A percentile compares a stretch with the other conserved stretches of the same genome.
These are phyloP conservation scores for Blastomussa wellsi DNA, from an alignment of 92 coral and sea anemone species.

Conservation along the genomic window DNA sequence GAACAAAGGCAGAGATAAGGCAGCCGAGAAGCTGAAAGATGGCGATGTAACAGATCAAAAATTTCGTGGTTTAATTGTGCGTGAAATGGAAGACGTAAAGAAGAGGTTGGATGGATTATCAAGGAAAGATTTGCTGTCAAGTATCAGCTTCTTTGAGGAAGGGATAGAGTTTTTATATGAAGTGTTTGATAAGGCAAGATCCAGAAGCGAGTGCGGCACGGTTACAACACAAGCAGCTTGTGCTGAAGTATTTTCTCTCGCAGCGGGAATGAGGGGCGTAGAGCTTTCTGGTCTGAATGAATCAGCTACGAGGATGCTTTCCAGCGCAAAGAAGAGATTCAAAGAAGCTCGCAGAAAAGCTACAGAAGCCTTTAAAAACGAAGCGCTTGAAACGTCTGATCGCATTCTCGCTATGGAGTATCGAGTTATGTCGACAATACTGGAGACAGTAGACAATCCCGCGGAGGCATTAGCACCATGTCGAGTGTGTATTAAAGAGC, in stretches of 20 bases:
- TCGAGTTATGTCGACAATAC: slow-evolving; percentile 11
- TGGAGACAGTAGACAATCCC: slow-evolving; percentile 12
- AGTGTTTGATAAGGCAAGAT: slow-evolving; percentile 11
- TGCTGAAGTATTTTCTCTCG: slow-evolving; percentile 5
- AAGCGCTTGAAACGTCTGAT: slow-evolving; percentile 2
- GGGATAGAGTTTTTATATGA: neutral
- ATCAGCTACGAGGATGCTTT: slow-evolving; percentile 13
- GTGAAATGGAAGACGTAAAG: slow-evolving; percentile 48
- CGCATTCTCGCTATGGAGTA: slow-evolving; percentile 9
- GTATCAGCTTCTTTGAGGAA: slow-evolving; percentile 27
- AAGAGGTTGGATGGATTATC: neutral
- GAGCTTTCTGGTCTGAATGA: slow-evolving; percentile 24
- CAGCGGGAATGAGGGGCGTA: neutral
- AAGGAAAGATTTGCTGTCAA: slow-evolving; percentile 1
- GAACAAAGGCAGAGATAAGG: slow-evolving; percentile 47
- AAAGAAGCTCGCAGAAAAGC: slow-evolving; percentile 34
- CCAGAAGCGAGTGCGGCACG: neutral
- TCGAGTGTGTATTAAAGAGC: slow-evolving; percentile 26
- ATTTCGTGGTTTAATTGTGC: slow-evolving; percentile 39
- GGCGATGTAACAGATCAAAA: slow-evolving; percentile 50
- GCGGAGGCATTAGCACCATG: slow-evolving; percentile 3
- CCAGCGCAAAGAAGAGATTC: slow-evolving; percentile 30
- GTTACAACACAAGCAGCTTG: neutral
- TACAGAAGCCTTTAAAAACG: slow-evolving; percentile 28
- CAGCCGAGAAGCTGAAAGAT: slow-evolving; percentile 42